Base-by-base conservation (phyloP, 37 sponge, comb jelly and placozoan species). In the Diacarnus erythraeanus region DNA sequence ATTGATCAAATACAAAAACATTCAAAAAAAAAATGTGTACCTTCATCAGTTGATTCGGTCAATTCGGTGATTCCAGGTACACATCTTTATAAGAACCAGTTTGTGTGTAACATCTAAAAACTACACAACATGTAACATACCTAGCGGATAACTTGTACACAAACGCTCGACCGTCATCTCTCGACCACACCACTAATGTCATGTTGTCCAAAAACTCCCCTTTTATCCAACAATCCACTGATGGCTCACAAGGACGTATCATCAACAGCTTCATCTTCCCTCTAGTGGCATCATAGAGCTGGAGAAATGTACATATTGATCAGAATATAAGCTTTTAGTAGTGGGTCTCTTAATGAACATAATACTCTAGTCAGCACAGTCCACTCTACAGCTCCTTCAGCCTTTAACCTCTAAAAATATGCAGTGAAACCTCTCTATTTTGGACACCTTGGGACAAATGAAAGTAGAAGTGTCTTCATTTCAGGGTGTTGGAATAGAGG, bases 261-360 rank as follows among this genome's bases (percentile, higher is more conserved):
- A 83, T n/a, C 63, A 87, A 69, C 38, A 38, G 84, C 69, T 86
- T 90, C 77, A 90, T 81, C 36, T 82, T 76, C 0, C 91, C 91
- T 1, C 77, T 78, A 72, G 86, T 90, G 6, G 86, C 82, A 60
- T 90, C 80, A 71, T 74, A 87, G 47, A 87, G 44, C 91, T 86
- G 23, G 37, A 56, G 36, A 63, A 17, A 25, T 20, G 6, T 47
- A 47, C 6, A 47, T 6, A 61, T 27, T 6, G 20, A 54, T 21
- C 57, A 21, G 57, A 61, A 12, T 27, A 61, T 61, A 5, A 23
- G 30, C 6, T 27, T 61, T 6, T 29, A 8, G 64, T 23, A 61
- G 64, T 23, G 64, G 64, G 4, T 61, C 6, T 23, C 57, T 54
- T 54, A 18, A 12, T 54, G 18, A 54, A 21, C 57, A 21, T 54